Evolutionary conservation across 2,797 vertebrate genomes (phyloP), one percentile per base, ranked within the genome.

Genomic region (Acipenser transmontanus): DNA sequence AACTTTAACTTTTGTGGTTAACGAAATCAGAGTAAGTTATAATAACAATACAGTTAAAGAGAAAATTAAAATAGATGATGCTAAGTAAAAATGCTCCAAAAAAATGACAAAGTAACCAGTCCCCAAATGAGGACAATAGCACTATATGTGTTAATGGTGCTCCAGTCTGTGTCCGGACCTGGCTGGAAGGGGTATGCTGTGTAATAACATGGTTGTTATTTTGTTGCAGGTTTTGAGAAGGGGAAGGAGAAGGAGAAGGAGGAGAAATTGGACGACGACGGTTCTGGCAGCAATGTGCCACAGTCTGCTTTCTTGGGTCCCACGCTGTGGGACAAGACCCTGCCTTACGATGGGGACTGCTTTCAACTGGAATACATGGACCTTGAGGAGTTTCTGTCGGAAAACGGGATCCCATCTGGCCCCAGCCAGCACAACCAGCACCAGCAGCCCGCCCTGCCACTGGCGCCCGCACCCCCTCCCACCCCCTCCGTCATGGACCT

Each of bases 331-430:
- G 97, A 98, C 91, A 98, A 98, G 88, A 98, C 95, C 0, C 91
- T 99, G 80, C 93, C 97, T 1, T 99, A 98, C 2, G 95, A 98
- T 17, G 95, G 91, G 34, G 95, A 99, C 84, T 94, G 90, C 83
- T 99, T 99, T 74, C 95, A 99, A 86, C 88, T 99, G 90, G 97
- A 99, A 82, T 99, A 98, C 89, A 98, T 99, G 97, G 97, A 98
- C 87, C 89, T 99, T 91, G 96, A 99, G 85, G 97, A 99, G 87
- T 99, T 98, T 83, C 89, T 99, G 74, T 95, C 93, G 0, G 96
- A 99, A 85, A 98, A 99, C 70, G 95, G 96, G 81, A 99, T 99
- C 76, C 95, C 97, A 7, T 93, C 94, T 67, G 97, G 92, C 83
- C 90, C 93, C 0, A 84, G 88, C 10, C 92, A 92, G 76, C 89